These are phyloP conservation scores for Meliscaeva auricollis DNA, from an alignment of 2,888 invertebrate genomes.

Conservation along the genomic window DNA sequence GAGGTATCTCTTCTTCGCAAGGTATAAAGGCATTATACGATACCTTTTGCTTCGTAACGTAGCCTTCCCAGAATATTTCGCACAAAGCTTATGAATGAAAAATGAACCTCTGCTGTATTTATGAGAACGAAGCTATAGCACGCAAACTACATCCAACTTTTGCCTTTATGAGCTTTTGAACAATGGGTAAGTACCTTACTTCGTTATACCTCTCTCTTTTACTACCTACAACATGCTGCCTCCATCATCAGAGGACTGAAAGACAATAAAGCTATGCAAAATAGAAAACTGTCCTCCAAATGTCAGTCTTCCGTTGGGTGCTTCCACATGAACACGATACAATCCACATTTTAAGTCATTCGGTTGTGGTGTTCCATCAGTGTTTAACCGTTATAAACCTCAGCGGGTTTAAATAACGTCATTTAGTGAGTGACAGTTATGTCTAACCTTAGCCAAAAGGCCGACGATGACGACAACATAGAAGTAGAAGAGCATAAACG, in stretches of 20 bases:
- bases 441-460: conserved; percentile 40
- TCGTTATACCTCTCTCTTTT: neutral
- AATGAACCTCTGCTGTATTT: conserved; percentile 10
- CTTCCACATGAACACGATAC: conserved; percentile 39
- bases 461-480: conserved; percentile 32
- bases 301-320: conserved; percentile 58
- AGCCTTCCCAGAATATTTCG: conserved; percentile 4
- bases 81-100: conserved; percentile 61
- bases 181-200: conserved; percentile 8
- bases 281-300: conserved; percentile 59
- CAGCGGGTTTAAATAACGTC: conserved; percentile 25
- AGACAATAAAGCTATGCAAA: conserved; percentile 53
- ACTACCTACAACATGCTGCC: neutral
- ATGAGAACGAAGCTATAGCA: conserved; percentile 25
- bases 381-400: conserved; percentile 26
- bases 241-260: neutral
- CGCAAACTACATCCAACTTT: conserved; percentile 46
- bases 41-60: no score
- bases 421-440: conserved; percentile 36
- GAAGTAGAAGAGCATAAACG: neutral
- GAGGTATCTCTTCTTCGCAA: conserved; percentile 4
- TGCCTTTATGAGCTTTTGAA: conserved; percentile 50
- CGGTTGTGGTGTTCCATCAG: conserved; percentile 17
- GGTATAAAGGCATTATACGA: no score
- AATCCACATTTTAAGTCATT: conserved; percentile 17